Conservation (phyloP, 2,113 vertebrate genomes). For the Nansenia antarctica region DNA sequence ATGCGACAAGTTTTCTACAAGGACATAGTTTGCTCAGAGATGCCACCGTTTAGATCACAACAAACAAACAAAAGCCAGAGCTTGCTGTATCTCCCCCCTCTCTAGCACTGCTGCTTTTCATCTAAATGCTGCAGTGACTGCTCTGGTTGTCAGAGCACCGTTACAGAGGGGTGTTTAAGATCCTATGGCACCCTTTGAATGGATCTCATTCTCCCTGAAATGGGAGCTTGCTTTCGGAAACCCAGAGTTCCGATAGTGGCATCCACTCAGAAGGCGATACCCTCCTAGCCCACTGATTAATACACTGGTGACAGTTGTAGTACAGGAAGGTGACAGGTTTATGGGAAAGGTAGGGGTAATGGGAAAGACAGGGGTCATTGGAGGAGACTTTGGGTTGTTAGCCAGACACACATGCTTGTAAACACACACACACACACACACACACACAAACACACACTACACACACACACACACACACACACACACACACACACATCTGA, state of each 20-base stretch:
- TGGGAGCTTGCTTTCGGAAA: slow-evolving; percentile 34
- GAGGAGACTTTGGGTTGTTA: neutral
- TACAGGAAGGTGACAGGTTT: slow-evolving; percentile 18
- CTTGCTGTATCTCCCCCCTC: slow-evolving; percentile 20
- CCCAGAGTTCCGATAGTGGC: slow-evolving; percentile 14
- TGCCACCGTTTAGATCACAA: slow-evolving; percentile 45
- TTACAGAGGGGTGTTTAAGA: slow-evolving; percentile 47
- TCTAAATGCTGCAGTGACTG: slow-evolving; percentile 40
- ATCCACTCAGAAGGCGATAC: slow-evolving; percentile 27
- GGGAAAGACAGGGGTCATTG: slow-evolving; percentile 4
- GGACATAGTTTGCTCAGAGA: slow-evolving; percentile 51
- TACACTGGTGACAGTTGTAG: slow-evolving; percentile 18
- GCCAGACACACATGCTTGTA: neutral
- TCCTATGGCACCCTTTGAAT: slow-evolving; percentile 31
- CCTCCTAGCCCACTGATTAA: slow-evolving; percentile 7
- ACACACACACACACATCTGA: neutral
- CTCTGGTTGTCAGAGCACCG: slow-evolving; percentile 24
- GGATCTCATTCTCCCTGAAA: slow-evolving; percentile 38
- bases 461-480: neutral
- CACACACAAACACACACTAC: neutral
- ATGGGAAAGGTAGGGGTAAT: slow-evolving; percentile 6
- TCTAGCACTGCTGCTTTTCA: slow-evolving; percentile 15
- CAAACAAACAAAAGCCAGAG: slow-evolving; percentile 25
- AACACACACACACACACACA: no score
- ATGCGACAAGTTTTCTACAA: slow-evolving; percentile 48